phyloP scores from a whole-genome alignment of 2,113 vertebrate species.

The Piaya cayana region DNA sequence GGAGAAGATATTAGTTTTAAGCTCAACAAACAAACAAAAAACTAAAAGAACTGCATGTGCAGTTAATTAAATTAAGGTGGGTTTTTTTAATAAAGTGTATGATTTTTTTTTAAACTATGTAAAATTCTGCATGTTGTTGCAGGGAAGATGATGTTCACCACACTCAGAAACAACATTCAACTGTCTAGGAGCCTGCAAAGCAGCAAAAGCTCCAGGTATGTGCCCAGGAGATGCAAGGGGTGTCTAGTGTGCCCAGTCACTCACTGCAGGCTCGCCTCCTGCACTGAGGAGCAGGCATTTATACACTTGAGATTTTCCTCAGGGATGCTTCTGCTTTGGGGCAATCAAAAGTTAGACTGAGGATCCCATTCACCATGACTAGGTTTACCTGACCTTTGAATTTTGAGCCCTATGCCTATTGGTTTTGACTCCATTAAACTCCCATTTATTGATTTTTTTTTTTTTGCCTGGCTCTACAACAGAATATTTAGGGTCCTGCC shows the following conservation, averaged over 20 bases:
- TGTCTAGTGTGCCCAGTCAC: background rate
- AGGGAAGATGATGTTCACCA: background rate
- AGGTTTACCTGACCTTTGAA: fast-evolving
- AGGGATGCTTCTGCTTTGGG: background rate
- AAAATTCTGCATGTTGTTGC: background rate
- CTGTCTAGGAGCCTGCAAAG: background rate
- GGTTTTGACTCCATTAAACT: background rate
- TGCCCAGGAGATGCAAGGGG: background rate
- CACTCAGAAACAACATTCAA: background rate
- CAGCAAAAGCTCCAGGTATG: fast-evolving
- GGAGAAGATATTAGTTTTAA: background rate
- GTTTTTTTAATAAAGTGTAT: background rate
- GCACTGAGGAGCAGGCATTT: background rate
- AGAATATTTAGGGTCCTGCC: background rate
- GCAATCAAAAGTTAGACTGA: background rate
- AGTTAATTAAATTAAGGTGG: background rate
- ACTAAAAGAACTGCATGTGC: background rate
- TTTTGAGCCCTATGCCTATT: background rate
- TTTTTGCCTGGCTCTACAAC: background rate
- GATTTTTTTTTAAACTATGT: fast-evolving
- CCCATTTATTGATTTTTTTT: background rate
- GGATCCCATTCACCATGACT: fast-evolving
- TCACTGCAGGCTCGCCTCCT: no score
- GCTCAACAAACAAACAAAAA: background rate
- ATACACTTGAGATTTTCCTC: background rate